These are phyloP conservation scores for Drosophila borborema DNA, from an alignment of 2,888 invertebrate genomes.

Conservation along the genomic window DNA sequence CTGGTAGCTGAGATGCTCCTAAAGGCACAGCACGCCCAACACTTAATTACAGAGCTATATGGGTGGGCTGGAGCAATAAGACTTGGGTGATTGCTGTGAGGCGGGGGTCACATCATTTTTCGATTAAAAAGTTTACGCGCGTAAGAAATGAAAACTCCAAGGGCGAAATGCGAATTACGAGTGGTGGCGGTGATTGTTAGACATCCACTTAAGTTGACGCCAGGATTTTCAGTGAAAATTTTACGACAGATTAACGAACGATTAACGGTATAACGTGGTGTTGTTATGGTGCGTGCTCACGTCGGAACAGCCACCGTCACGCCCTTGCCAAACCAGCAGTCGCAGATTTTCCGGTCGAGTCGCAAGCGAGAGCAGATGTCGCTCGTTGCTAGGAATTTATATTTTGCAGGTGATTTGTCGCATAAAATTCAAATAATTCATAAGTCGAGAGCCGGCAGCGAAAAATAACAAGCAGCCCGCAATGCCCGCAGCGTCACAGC, in stretches of 20 bases:
- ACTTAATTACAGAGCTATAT: slow-evolving; percentile 68
- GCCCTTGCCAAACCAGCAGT: neutral
- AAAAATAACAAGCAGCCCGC: slow-evolving; percentile 69
- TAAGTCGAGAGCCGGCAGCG: slow-evolving; percentile 64
- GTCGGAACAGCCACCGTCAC: slow-evolving; percentile 15
- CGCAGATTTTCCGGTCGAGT: slow-evolving; percentile 6
- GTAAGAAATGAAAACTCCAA: slow-evolving; percentile 47
- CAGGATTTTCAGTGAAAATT: slow-evolving; percentile 61
- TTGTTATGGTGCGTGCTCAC: slow-evolving; percentile 66
- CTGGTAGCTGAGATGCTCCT: slow-evolving; percentile 21
- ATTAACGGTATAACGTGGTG: slow-evolving; percentile 75
- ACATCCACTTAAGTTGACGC: slow-evolving; percentile 67
- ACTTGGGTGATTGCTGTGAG: slow-evolving; percentile 3
- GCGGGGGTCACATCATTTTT: slow-evolving; percentile 70
- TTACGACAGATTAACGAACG: slow-evolving; percentile 80
- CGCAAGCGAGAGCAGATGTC: slow-evolving; percentile 27
- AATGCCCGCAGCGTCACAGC: slow-evolving; percentile 32
- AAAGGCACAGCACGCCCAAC: slow-evolving; percentile 61
- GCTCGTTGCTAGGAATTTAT: slow-evolving; percentile 69
- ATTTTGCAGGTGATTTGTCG: slow-evolving; percentile 81
- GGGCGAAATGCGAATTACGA: slow-evolving; percentile 18
- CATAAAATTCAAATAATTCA: slow-evolving; percentile 81
- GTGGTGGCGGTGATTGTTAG: slow-evolving; percentile 64
- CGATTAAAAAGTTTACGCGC: slow-evolving; percentile 72
- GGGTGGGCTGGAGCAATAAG: slow-evolving; percentile 31